These are phyloP conservation scores for Invenusta paracnida DNA, from an alignment of 2,888 invertebrate species.

Conservation along the genomic window DNA sequence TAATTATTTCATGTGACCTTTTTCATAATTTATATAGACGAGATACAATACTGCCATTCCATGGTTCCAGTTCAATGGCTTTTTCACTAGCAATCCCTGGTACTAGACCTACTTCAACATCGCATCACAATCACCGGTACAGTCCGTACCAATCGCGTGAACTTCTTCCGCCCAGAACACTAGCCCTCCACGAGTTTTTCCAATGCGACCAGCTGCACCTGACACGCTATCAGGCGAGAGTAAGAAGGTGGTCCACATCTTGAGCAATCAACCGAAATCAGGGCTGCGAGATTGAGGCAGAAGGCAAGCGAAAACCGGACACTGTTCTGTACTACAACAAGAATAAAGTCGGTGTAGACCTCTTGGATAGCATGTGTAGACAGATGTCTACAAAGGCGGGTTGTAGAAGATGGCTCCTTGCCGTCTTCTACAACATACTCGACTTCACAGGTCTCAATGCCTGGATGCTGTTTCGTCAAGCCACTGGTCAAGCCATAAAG, in stretches of 20 bases:
- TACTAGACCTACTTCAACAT: too few species aligned
- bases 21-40: too few species aligned
- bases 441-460: too few species aligned
- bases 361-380: neutral
- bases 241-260: neutral
- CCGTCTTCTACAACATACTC: too few species aligned
- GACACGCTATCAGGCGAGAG: neutral
- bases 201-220: neutral
- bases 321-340: neutral
- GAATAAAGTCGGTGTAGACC: neutral
- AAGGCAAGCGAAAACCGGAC: neutral
- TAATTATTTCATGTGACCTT: too few species aligned
- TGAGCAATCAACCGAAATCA: neutral
- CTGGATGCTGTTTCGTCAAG: too few species aligned
- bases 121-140: neutral
- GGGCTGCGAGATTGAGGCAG: neutral
- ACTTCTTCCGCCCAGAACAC: neutral
- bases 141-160: neutral
- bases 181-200: neutral
- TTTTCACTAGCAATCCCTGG: neutral
- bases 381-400: too few species aligned
- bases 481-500: too few species aligned
- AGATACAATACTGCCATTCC: too few species aligned
- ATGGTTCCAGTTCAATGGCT: neutral
- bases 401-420: too few species aligned